Conservation (phyloP, 2,888 invertebrate genomes). For the Oscheius onirici region DNA sequence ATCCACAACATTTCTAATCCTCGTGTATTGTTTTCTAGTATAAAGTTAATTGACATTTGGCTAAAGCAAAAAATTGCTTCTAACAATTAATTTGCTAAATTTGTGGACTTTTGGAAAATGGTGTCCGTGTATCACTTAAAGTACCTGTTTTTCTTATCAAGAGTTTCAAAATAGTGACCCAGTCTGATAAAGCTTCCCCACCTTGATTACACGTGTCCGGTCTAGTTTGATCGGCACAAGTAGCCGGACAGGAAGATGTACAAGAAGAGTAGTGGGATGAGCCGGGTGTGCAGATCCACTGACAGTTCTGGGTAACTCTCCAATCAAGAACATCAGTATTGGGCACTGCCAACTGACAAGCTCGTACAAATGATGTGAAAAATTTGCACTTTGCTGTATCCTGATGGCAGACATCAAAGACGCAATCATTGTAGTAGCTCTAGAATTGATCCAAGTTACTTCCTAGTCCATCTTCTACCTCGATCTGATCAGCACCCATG, state of each 20-base stretch:
- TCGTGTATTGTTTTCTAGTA: no score
- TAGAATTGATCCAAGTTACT: neutral
- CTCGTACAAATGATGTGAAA: constrained; percentile 42
- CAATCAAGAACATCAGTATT: constrained; percentile 28
- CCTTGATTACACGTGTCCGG: constrained; percentile 33
- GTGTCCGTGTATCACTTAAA: no score
- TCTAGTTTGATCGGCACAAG: constrained; percentile 46
- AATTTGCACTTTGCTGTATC: constrained; percentile 40
- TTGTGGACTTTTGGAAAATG: no score
- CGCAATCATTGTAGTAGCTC: constrained; percentile 54
- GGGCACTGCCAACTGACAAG: constrained; percentile 43
- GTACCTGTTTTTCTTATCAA: no score
- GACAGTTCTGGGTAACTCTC: constrained; percentile 40
- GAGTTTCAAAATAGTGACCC: no score
- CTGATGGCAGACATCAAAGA: constrained; percentile 57
- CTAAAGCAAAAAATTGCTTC: no score
- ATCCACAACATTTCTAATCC: no score
- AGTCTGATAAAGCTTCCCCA: neutral
- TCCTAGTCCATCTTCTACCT: neutral
- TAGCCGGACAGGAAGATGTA: constrained; percentile 58
- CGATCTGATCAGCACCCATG: constrained; percentile 50
- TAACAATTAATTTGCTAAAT: no score
- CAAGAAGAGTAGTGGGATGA: constrained; percentile 48
- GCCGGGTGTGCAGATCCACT: constrained; percentile 46
- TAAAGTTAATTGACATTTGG: no score